A percentile compares a stretch with the other conserved stretches of the same genome.
Conservation (phyloP, 2,888 invertebrate genomes). For the Merodon equestris region DNA sequence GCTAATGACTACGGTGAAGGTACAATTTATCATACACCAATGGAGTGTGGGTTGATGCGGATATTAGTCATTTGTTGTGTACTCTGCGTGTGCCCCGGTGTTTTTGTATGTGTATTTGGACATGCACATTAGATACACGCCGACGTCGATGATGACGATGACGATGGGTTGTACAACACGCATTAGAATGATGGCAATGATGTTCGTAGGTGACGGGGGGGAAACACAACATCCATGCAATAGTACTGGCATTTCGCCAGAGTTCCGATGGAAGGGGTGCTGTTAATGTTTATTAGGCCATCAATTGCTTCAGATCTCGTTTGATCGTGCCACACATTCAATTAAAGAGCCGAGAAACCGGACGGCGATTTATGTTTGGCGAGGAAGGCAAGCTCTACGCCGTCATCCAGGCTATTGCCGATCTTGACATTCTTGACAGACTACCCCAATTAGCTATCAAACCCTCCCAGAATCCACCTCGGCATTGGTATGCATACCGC, state of each 20-base stretch:
- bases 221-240: too few species aligned
- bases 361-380: too few species aligned
- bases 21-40: conserved; percentile 65
- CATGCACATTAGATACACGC: conserved; percentile 22
- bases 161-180: background rate
- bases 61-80: conserved; percentile 64
- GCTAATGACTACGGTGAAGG: conserved; percentile 64
- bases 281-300: conserved; percentile 24
- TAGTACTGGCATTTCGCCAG: too few species aligned
- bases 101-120: conserved; percentile 1
- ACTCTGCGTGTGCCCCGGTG: background rate
- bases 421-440: too few species aligned
- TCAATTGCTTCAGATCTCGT: conserved; percentile 8
- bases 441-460: too few species aligned
- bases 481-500: conserved; percentile 57
- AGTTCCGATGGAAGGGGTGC: too few species aligned
- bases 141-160: conserved; percentile 10
- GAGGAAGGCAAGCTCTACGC: too few species aligned
- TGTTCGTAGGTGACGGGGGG: background rate
- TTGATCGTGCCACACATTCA: conserved; percentile 5
- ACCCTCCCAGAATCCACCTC: background rate
- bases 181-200: conserved; percentile 18
- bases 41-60: conserved; percentile 65
- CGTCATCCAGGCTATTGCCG: too few species aligned
- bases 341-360: background rate